phyloP scores from a whole-genome alignment of 2,113 vertebrate genomes.

The Caranx ignobilis region DNA sequence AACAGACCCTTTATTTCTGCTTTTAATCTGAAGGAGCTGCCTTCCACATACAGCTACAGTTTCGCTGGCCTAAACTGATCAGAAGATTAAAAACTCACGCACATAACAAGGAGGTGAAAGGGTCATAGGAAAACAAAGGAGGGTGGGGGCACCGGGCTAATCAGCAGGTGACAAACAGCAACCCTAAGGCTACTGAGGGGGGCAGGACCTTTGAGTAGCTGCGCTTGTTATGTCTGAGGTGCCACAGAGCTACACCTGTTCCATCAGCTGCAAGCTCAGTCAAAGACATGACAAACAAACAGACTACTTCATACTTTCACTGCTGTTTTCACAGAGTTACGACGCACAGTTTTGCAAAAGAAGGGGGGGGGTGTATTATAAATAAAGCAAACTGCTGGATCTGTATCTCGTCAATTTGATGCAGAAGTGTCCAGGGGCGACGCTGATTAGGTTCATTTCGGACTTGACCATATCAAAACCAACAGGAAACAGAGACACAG shows the following conservation, averaged over 20 bases:
- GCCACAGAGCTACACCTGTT: conserved; percentile 10
- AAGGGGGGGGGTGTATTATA: background rate
- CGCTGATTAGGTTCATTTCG: background rate
- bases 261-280: background rate
- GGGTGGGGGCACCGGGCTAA: conserved; percentile 35
- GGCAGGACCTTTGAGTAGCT: background rate
- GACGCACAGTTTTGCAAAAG: background rate
- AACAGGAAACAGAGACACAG: background rate
- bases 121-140: conserved; percentile 26
- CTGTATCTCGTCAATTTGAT: background rate
- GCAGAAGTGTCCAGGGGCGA: background rate
- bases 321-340: background rate
- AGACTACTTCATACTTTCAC: background rate
- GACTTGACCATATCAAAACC: background rate
- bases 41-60: no score
- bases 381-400: background rate
- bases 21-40: background rate
- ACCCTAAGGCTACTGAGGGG: background rate
- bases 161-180: conserved; percentile 28
- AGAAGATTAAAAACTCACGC: background rate
- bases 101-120: background rate
- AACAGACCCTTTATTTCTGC: conserved; percentile 4
- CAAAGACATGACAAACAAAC: background rate
- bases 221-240: conserved; percentile 15
- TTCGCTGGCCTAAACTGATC: conserved; percentile 2